Evolutionary conservation across 2,113 vertebrate genomes (phyloP).

Genomic region (Takifugu bimaculatus): DNA sequence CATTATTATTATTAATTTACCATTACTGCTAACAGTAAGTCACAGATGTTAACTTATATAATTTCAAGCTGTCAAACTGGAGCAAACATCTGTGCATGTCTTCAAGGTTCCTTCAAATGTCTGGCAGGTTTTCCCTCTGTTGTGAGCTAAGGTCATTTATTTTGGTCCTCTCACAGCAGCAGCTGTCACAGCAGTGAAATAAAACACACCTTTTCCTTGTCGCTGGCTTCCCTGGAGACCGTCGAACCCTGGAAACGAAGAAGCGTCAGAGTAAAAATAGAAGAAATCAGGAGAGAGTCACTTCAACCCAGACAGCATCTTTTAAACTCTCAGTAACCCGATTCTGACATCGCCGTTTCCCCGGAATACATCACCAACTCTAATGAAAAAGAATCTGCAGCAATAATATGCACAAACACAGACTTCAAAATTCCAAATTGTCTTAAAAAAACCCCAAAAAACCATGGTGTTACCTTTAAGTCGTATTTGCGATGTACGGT

Average conservation of each 20-base stretch:
- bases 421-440: no score
- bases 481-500: slow-evolving; percentile 95
- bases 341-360: slow-evolving; percentile 6
- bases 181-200: slow-evolving; percentile 20
- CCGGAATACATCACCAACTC: slow-evolving; percentile 1
- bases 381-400: no score
- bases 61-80: no score
- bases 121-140: slow-evolving; percentile 28
- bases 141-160: slow-evolving; percentile 36
- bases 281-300: background rate
- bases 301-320: slow-evolving; percentile 1
- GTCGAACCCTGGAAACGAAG: slow-evolving; percentile 82
- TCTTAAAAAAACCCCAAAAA: background rate
- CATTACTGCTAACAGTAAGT: no score
- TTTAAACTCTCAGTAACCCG: slow-evolving; percentile 22
- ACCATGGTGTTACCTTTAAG: slow-evolving; percentile 81
- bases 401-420: no score
- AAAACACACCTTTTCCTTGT: slow-evolving; percentile 88
- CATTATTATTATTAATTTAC: no score
- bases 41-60: no score
- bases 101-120: slow-evolving; percentile 22
- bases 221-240: slow-evolving; percentile 91
- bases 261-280: slow-evolving; percentile 33
- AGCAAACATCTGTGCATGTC: background rate
- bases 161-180: slow-evolving; percentile 34